phyloP scores from a whole-genome alignment of 30 jellyfish, hydroid and myxozoan species.

The Haliclystus octoradiatus region DNA sequence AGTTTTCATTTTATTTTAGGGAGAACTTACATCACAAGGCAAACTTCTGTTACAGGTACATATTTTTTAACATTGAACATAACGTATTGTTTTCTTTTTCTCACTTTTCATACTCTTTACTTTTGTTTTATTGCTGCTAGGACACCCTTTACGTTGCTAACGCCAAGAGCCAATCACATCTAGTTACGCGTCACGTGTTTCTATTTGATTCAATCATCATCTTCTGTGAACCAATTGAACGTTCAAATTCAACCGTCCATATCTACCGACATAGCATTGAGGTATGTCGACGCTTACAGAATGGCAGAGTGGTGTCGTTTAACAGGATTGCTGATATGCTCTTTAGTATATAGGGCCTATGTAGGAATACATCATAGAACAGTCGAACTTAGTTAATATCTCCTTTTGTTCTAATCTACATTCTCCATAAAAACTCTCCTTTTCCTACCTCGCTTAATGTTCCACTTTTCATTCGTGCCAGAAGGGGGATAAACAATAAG shows the following conservation, averaged over 20 bases:
- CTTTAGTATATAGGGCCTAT: too few relatives aligned
- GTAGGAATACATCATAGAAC: too few relatives aligned
- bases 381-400: too few relatives aligned
- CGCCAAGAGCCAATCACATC: conserved; percentile 55
- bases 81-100: background rate
- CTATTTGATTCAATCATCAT: conserved; percentile 74
- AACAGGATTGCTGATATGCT: too few relatives aligned
- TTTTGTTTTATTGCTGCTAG: conserved; percentile 13
- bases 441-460: too few relatives aligned
- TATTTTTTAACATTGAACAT: background rate
- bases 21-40: conserved; percentile 71
- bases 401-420: background rate
- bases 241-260: conserved; percentile 51
- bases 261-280: conserved; percentile 71
- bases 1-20: too few relatives aligned
- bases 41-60: conserved; percentile 50
- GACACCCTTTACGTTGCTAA: conserved; percentile 74
- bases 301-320: too few relatives aligned
- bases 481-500: too few relatives aligned
- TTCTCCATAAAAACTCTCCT: background rate
- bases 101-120: background rate
- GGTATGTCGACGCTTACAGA: conserved; percentile 22
- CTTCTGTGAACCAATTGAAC: conserved; percentile 83
- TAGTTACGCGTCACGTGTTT: conserved; percentile 75
- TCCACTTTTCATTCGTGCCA: too few relatives aligned